Conservation (phyloP, 2,888 invertebrate genomes). For the Pinctada fucata region DNA sequence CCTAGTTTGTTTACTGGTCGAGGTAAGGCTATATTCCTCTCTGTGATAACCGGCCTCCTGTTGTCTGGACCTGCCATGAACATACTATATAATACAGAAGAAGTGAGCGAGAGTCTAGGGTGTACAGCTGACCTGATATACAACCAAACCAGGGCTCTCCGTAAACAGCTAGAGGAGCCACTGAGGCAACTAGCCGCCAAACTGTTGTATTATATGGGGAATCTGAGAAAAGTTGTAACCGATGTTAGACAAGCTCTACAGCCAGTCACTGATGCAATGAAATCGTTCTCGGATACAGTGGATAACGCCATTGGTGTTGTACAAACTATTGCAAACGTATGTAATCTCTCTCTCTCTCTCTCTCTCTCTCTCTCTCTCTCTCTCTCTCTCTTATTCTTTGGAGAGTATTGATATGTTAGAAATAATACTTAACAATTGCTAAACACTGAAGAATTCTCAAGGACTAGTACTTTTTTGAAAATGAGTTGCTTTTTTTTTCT, state of each 20-base stretch:
- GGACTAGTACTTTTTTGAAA: too few relatives aligned
- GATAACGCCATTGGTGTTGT: slow-evolving; percentile 23
- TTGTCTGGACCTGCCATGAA: slow-evolving; percentile 49
- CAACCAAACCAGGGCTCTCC: slow-evolving; percentile 46
- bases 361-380: too few relatives aligned
- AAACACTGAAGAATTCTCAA: too few relatives aligned
- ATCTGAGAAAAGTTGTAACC: slow-evolving; percentile 16
- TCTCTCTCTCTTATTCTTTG: too few relatives aligned
- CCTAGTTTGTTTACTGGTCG: slow-evolving; percentile 53
- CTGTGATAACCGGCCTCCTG: slow-evolving; percentile 51
- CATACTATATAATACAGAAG: slow-evolving; percentile 48
- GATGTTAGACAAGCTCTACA: slow-evolving; percentile 27
- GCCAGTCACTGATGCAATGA: slow-evolving; percentile 14
- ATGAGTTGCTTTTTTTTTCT: too few relatives aligned
- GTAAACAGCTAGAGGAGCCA: slow-evolving; percentile 43
- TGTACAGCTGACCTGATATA: slow-evolving; percentile 53
- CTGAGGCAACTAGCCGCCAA: slow-evolving; percentile 36
- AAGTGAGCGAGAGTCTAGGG: slow-evolving; percentile 49
- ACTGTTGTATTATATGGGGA: slow-evolving; percentile 5
- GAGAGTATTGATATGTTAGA: too few relatives aligned
- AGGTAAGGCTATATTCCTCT: slow-evolving; percentile 48
- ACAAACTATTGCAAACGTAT: slow-evolving; percentile 5
- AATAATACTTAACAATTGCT: too few relatives aligned
- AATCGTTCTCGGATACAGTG: slow-evolving; percentile 22
- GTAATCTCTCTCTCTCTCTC: too few relatives aligned